Base-by-base conservation (phyloP, 1,140 invertebrate species). In the Babylonia areolata region DNA sequence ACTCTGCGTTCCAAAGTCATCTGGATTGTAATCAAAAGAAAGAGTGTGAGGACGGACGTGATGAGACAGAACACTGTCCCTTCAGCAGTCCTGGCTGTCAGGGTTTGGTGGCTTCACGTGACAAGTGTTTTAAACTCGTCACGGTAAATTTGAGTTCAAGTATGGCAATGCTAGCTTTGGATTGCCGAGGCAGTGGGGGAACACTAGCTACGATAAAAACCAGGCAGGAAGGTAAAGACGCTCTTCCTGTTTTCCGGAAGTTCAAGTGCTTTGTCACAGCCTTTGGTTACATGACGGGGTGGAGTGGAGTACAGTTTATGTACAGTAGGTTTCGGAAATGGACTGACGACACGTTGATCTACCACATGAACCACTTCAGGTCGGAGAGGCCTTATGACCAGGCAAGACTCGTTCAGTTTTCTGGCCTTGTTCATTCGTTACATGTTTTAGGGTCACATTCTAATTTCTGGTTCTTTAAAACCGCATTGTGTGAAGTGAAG, bases 41-140 rank as follows among this genome's bases (percentile, higher is more conserved):
- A 42, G 80, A 81, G 31, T 81, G 80, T 33, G 39, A 81, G 15
- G 33, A 64, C 11, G 80, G 80, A 58, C 39, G 42, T n/a, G 80
- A 81, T 42, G 80, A 81, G 33, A 51, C 40, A 1, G 31, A 33
- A 37, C 42, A 35, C 80, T 81, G 80, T 58, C 80, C 80, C 20
- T 81, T 35, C 80, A 58, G 46, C 46, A 58, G 46, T 58, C 46
- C 80, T 3, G 80, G 20, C n/a, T 81, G 80, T 37, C 42, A 35
- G 17, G 80, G 80, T 15, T 20, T 17, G 11, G 80, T 81, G 17
- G 46, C 80, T n/a, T 54, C 42, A 20, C 28, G 51, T 37, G 17
- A 64, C 31, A 81, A 58, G n/a, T 15, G 42, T 15, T 33, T 81
- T 12, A 1, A 64, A 5, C 3, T 31, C 31, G 31, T 58, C 5